A percentile compares a stretch with the other conserved stretches of the same genome.
phyloP scores from a whole-genome alignment of 2,113 vertebrate species.

The Vimba vimba region DNA sequence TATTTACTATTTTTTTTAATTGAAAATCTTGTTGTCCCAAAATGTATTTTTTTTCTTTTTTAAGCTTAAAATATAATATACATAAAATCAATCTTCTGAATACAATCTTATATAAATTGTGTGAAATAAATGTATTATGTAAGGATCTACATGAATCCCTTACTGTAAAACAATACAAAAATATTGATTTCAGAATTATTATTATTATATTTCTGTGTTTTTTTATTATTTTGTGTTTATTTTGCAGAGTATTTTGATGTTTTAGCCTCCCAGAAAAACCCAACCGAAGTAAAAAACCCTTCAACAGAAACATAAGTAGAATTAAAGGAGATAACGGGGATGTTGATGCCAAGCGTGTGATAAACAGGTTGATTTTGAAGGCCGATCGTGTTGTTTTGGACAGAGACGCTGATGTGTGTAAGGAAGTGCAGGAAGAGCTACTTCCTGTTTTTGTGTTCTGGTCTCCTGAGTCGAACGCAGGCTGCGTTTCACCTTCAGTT shows the following conservation, averaged over 20 bases:
- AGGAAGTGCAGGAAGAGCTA: conserved; percentile 20
- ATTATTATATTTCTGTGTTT: background rate
- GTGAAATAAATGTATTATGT: background rate
- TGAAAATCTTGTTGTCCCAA: too few relatives aligned
- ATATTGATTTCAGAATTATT: background rate
- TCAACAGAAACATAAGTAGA: background rate
- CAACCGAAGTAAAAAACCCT: background rate
- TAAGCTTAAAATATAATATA: background rate
- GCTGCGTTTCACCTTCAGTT: conserved; percentile 13
- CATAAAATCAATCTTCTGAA: background rate
- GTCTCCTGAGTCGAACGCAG: conserved; percentile 8
- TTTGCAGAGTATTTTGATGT: background rate
- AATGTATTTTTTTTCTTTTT: background rate
- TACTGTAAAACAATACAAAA: background rate
- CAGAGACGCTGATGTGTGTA: background rate
- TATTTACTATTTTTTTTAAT: background rate
- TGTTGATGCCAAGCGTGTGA: background rate
- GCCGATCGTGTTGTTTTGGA: conserved; percentile 14
- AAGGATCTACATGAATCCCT: background rate
- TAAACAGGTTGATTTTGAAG: background rate
- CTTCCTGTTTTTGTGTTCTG: conserved; percentile 44
- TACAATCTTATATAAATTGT: background rate
- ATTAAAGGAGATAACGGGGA: background rate
- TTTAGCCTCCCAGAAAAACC: background rate
- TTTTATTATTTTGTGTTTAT: background rate